These are phyloP conservation scores for Zophobas atratus DNA, from an alignment of 1,140 invertebrate genomes.

Conservation along the genomic window DNA sequence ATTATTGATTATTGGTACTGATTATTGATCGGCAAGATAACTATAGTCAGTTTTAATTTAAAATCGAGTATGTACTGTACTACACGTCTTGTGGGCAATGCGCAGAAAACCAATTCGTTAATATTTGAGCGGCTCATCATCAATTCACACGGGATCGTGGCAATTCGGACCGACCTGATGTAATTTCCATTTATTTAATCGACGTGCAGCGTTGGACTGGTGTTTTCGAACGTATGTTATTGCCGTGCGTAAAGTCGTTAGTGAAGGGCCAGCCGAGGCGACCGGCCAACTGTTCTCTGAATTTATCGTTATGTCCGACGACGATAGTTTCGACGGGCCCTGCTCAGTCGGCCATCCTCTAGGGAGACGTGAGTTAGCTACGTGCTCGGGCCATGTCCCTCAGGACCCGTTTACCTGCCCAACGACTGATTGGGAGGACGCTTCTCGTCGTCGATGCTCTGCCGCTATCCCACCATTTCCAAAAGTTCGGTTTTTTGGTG, in stretches of 20 bases:
- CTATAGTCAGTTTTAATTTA: no score
- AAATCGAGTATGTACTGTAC: no score
- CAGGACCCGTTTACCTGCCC: constrained; percentile 66
- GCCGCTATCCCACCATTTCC: not conserved
- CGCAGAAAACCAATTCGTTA: constrained; percentile 37
- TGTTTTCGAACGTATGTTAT: constrained; percentile 56
- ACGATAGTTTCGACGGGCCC: constrained; percentile 59
- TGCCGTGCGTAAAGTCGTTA: constrained; percentile 60
- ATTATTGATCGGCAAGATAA: no score
- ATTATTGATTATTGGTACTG: no score
- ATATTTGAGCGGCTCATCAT: constrained; percentile 37
- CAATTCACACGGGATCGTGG: constrained; percentile 34
- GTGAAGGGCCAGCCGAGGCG: constrained; percentile 40
- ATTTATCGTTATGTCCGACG: constrained; percentile 64
- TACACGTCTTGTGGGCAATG: constrained; percentile 8
- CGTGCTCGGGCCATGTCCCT: constrained; percentile 61
- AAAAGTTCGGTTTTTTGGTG: not conserved
- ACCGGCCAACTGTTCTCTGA: constrained; percentile 49
- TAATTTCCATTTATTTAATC: constrained; percentile 52
- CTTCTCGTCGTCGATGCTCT: constrained; percentile 13
- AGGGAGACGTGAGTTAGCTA: constrained; percentile 66
- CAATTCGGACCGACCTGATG: constrained; percentile 33
- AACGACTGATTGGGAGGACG: constrained; percentile 65
- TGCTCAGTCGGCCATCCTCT: constrained; percentile 51
- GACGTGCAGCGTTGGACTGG: constrained; percentile 26